Evolutionary conservation across 2,113 vertebrate genomes (phyloP).

Genomic region (Thalassarche chlororhynchos): DNA sequence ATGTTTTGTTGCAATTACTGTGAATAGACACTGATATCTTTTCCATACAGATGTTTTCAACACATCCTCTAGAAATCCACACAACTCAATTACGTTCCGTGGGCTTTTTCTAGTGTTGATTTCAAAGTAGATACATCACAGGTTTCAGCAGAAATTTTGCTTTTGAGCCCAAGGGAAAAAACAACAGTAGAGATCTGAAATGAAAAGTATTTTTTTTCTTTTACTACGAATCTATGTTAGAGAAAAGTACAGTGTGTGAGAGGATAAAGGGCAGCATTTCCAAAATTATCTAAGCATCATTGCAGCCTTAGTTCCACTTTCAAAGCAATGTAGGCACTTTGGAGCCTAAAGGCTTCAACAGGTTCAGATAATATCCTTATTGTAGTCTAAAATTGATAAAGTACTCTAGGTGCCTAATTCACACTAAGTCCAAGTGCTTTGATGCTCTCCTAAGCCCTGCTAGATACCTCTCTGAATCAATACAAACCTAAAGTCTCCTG

Average conservation of each 20-base stretch:
- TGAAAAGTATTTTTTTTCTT: background rate
- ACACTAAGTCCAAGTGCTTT: background rate
- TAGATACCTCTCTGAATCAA: background rate
- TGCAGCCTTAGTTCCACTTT: conserved; percentile 31
- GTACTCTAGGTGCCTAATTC: conserved; percentile 9
- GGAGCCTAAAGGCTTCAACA: background rate
- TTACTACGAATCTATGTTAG: background rate
- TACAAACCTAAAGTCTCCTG: background rate
- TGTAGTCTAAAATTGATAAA: conserved; percentile 14
- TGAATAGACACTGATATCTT: background rate
- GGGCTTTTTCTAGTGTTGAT: background rate
- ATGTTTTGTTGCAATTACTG: background rate
- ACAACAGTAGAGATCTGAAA: background rate
- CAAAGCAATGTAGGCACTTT: conserved; percentile 10
- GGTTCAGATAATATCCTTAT: conserved; percentile 21
- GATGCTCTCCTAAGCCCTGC: background rate
- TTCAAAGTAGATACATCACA: background rate
- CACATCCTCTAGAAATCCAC: background rate
- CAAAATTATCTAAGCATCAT: background rate
- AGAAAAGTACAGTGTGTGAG: background rate
- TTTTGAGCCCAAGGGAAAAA: background rate
- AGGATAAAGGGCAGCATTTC: conserved; percentile 29
- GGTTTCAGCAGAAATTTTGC: background rate
- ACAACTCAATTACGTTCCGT: rapidly evolving
- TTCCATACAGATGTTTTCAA: background rate